These are phyloP conservation scores for Lysandra coridon DNA, from an alignment of 2,888 invertebrate genomes.

Conservation along the genomic window DNA sequence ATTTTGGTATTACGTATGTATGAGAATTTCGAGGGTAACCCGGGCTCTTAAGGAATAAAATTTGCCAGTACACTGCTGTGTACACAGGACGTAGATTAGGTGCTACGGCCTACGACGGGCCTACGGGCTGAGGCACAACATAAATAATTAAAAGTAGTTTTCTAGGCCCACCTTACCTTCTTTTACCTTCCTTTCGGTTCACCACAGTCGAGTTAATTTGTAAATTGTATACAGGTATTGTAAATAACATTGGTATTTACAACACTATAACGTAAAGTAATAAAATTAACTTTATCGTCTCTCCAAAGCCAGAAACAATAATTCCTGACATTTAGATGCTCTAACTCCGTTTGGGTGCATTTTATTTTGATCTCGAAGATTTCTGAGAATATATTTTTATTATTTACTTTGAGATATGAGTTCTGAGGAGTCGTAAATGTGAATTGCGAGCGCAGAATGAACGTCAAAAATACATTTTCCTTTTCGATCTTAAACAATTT, in stretches of 20 bases:
- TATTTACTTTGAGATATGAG: constrained; percentile 14
- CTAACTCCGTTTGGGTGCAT: constrained; percentile 1
- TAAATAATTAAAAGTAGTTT: background rate
- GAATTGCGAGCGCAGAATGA: background rate
- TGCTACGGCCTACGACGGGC: background rate
- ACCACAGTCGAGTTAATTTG: background rate
- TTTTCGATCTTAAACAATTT: background rate
- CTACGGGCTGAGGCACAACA: background rate
- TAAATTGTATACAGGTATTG: background rate
- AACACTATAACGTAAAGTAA: background rate
- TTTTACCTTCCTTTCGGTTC: background rate
- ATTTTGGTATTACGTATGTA: too few species aligned
- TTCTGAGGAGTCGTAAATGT: constrained; percentile 7
- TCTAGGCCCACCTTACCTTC: too few species aligned
- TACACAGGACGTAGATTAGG: background rate
- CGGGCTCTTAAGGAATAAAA: background rate
- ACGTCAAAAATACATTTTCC: background rate
- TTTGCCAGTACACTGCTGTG: background rate
- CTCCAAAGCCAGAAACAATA: constrained; percentile 21
- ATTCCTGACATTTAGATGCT: constrained; percentile 15
- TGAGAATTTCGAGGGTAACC: too few species aligned
- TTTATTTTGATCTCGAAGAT: constrained; percentile 13
- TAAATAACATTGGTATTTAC: background rate
- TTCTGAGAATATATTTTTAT: background rate
- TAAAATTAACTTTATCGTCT: constrained; percentile 13